Percentiles rank a stretch among this genome's conserved stretches.
These are phyloP conservation scores for Troilus luridus DNA, from an alignment of 2,888 invertebrate species.

Conservation along the genomic window DNA sequence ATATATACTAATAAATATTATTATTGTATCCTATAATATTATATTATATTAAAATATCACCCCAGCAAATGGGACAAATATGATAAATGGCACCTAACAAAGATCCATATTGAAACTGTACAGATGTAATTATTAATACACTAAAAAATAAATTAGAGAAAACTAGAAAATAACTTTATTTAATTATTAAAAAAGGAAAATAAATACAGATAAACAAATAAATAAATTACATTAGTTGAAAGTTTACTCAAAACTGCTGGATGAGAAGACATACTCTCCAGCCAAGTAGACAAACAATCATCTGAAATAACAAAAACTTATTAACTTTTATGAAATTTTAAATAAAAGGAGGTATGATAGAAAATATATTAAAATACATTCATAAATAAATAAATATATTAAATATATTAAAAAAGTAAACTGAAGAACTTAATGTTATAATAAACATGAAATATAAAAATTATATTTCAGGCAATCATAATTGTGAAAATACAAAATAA, in stretches of 20 bases:
- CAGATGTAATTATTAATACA: neutral
- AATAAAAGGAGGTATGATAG: neutral
- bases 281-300: conserved; percentile 61
- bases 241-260: conserved; percentile 59
- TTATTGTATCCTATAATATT: too few species aligned
- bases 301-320: conserved; percentile 1
- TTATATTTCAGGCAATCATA: too few species aligned
- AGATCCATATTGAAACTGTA: neutral
- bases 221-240: conserved; percentile 56
- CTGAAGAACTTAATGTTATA: neutral
- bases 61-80: too few species aligned
- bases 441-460: neutral
- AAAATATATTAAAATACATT: too few species aligned
- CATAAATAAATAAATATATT: too few species aligned
- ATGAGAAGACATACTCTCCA: conserved; percentile 61
- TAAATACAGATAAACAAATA: neutral
- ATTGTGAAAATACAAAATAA: neutral
- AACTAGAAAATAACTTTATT: neutral
- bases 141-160: neutral
- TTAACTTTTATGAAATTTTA: neutral
- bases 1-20: too few species aligned
- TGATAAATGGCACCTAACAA: neutral
- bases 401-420: neutral
- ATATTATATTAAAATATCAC: too few species aligned
- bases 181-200: neutral